Evolutionary conservation across 2,888 invertebrate genomes (phyloP), one percentile per base, ranked within the genome.

Genomic region (Troglohyphantes excavatus): DNA sequence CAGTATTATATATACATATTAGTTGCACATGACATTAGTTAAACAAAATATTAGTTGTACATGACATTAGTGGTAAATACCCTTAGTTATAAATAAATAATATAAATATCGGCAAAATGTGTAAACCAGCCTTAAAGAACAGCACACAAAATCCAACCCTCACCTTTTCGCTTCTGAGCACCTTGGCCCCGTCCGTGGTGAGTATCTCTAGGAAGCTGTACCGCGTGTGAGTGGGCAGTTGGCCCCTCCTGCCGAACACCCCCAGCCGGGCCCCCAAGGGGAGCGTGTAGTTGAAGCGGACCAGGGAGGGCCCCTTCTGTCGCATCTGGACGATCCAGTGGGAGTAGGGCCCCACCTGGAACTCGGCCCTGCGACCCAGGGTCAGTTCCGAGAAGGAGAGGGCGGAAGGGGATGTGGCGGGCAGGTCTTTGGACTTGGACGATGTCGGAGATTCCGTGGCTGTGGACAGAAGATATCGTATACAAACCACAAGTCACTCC

Each of bases 301-400:
- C 92, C 68, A 92, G 90, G 9, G 92, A 91, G n/a, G 92, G 91
- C 27, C 91, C 91, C 17, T 88, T 97, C 94, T 97, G 97, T 92
- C 96, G 95, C 94, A 98, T 97, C 94, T 97, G 97, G 91, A 97
- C 96, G 94, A 97, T 97, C 98, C 97, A 98, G 94, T 97, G 97
- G 94, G 97, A 97, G 94, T 96, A 97, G 92, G 98, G 96, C 93
- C 97, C 96, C 94, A 98, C 96, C 91, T 96, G 96, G 92, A 96
- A 96, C 92, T 96, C 92, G 94, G 97, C 96, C 91, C 96, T 95
- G 93, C 96, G 96, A 94, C 97, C 97, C 93, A 97, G 75, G 13
- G 79, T 92, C 91, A 92, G 92, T 75, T 92, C 92, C 91, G 92
- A 91, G 92, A 92, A 92, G 83, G 96, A 95, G 13, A 89, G 46